phyloP scores from a whole-genome alignment of 1,140 invertebrate genomes.

The Danaus plexippus region DNA sequence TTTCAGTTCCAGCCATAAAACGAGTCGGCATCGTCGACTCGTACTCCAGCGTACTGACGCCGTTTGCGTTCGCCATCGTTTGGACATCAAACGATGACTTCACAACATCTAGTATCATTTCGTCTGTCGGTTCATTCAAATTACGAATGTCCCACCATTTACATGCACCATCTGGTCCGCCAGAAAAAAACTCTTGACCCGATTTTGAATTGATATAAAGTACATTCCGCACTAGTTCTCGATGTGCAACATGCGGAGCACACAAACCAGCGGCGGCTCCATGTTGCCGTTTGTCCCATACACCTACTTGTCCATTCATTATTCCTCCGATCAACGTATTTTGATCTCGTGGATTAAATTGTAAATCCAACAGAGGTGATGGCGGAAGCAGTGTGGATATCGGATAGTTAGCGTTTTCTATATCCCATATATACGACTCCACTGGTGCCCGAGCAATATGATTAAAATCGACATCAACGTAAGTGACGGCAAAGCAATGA shows the following conservation, averaged over 20 bases:
- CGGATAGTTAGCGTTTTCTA: conserved; percentile 91
- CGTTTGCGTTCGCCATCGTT: conserved; percentile 78
- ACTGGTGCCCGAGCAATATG: conserved; percentile 44
- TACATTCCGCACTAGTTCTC: conserved; percentile 82
- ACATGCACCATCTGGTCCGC: conserved; percentile 89
- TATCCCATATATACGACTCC: conserved; percentile 91
- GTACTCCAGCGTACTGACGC: conserved; percentile 87
- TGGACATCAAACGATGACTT: conserved; percentile 78
- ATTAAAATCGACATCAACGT: conserved; percentile 88
- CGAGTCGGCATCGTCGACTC: conserved; percentile 93
- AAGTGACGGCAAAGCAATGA: conserved; percentile 85
- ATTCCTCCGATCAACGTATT: conserved; percentile 76
- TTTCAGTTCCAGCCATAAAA: conserved; percentile 81
- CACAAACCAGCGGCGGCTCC: conserved; percentile 75
- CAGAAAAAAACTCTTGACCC: conserved; percentile 89
- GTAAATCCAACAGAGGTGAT: conserved; percentile 83
- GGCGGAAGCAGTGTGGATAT: conserved; percentile 80
- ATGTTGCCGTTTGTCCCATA: conserved; percentile 84
- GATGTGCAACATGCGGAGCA: conserved; percentile 79
- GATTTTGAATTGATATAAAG: conserved; percentile 88
- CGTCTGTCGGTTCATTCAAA: conserved; percentile 83
- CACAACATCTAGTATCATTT: conserved; percentile 83
- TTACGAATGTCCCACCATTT: conserved; percentile 91
- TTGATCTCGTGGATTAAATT: conserved; percentile 91
- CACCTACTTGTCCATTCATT: conserved; percentile 72